Base-by-base conservation (phyloP, 2,888 invertebrate species). In the Lathronympha strigana region DNA sequence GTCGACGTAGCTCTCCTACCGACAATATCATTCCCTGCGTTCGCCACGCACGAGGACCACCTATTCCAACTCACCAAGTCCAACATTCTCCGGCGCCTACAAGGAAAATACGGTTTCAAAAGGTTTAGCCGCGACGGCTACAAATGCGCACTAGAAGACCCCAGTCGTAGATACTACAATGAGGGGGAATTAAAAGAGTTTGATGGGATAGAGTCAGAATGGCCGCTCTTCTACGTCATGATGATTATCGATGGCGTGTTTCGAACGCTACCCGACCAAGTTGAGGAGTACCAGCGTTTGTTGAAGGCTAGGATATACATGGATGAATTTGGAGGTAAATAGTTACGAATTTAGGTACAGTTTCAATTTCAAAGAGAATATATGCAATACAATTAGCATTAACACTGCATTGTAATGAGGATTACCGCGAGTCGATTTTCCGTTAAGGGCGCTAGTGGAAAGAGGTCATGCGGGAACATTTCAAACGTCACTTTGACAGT, bases 231-330 rank as follows among this genome's bases (percentile, higher is more conserved):
- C 87, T 98, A 96, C 80, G 96, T 98, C 47, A 96, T 96, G 83
- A 96, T 99, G 95, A 97, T 99, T 53, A 98, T 99, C 73, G 99
- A 99, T 84, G 98, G 99, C 9, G 97, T 97, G 54, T 98, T 97
- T 81, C 96, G 96, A 76, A 95, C 96, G 17, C 90, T 97, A 70
- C 95, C 96, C 2, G 97, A 97, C 60, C 98, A 98, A 92, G 96
- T 98, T n/a, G 95, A 97, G 69, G 96, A 98, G 80, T 99, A 98
- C 86, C 97, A 98, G 86, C 95, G 95, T 71, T 92, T 98, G 69
- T 87, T 99, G 43, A 95, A 97, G 78, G 93, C 95, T 40, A 93
- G 97, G 74, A 94, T 99, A 75, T 95, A 95, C 73, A 94, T 95
- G 77, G 98, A 98, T 83, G 92, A 94, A 67, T 94, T 95, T 87